Evolutionary conservation across 2,888 invertebrate species (phyloP).

Genomic region (Melieria picta): DNA sequence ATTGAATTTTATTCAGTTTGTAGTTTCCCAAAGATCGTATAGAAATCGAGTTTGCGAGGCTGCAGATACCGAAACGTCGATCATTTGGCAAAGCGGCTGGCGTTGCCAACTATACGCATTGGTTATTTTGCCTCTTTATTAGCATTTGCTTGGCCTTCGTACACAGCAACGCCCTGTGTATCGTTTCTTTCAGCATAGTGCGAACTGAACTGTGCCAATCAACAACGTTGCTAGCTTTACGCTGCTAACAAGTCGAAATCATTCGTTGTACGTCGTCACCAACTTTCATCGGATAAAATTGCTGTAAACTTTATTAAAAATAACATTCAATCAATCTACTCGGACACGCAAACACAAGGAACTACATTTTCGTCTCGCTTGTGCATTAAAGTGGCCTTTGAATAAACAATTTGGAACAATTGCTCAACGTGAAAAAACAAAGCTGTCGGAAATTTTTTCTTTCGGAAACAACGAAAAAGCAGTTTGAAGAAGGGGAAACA

Average conservation of each 20-base stretch:
- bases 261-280: constrained; percentile 40
- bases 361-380: constrained; percentile 15
- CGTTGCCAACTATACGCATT: too few species aligned
- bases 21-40: too few species aligned
- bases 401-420: constrained; percentile 5
- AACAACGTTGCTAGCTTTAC: too few species aligned
- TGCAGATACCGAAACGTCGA: too few species aligned
- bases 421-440: constrained; percentile 18
- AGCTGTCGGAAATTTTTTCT: neutral
- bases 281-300: constrained; percentile 31
- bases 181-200: too few species aligned
- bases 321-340: neutral
- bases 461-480: neutral
- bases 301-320: constrained; percentile 26
- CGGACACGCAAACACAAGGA: neutral
- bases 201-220: too few species aligned
- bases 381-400: constrained; percentile 35
- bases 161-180: too few species aligned
- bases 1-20: too few species aligned
- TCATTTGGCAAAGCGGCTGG: too few species aligned
- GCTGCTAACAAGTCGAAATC: constrained; percentile 38
- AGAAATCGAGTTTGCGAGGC: too few species aligned
- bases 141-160: too few species aligned
- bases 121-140: too few species aligned
- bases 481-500: neutral